A percentile compares a stretch with the other conserved stretches of the same genome.
Conservation (phyloP, 2,888 invertebrate genomes). For the Quadriops clusia region DNA sequence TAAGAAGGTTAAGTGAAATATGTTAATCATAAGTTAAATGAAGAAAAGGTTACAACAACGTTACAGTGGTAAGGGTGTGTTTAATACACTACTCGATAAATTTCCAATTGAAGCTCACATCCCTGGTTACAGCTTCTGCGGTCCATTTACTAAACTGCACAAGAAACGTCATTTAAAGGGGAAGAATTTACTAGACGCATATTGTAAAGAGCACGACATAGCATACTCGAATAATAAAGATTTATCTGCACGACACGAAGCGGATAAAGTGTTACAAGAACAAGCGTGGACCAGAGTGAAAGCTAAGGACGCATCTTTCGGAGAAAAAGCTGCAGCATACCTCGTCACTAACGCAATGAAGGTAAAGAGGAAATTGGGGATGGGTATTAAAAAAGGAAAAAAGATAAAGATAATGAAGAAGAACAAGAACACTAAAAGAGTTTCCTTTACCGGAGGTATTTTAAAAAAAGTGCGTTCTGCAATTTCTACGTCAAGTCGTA, state of each 20-base stretch:
- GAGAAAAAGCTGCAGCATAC: conserved; percentile 25
- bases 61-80: conserved; percentile 11
- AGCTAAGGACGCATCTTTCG: conserved; percentile 22
- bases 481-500: neutral
- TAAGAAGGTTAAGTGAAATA: too few relatives aligned
- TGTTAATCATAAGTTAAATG: too few relatives aligned
- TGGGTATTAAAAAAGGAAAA: neutral
- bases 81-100: conserved; percentile 15
- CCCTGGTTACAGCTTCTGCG: conserved; percentile 19
- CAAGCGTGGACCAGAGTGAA: conserved; percentile 23
- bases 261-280: conserved; percentile 17
- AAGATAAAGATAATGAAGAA: conserved; percentile 4
- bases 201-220: conserved; percentile 9
- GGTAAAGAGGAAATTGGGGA: conserved; percentile 2
- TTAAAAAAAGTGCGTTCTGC: neutral
- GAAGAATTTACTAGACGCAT: too few relatives aligned
- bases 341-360: conserved; percentile 25
- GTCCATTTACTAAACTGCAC: conserved; percentile 19
- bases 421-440: conserved; percentile 3
- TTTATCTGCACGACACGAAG: conserved; percentile 3
- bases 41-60: too few relatives aligned
- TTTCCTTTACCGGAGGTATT: neutral
- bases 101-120: conserved; percentile 17
- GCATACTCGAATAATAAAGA: conserved; percentile 9
- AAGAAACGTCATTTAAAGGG: conserved; percentile 21